A percentile compares a stretch with the other conserved stretches of the same genome.
phyloP scores from a whole-genome alignment of 2,113 vertebrate genomes.

The Aegotheles bennettii region DNA sequence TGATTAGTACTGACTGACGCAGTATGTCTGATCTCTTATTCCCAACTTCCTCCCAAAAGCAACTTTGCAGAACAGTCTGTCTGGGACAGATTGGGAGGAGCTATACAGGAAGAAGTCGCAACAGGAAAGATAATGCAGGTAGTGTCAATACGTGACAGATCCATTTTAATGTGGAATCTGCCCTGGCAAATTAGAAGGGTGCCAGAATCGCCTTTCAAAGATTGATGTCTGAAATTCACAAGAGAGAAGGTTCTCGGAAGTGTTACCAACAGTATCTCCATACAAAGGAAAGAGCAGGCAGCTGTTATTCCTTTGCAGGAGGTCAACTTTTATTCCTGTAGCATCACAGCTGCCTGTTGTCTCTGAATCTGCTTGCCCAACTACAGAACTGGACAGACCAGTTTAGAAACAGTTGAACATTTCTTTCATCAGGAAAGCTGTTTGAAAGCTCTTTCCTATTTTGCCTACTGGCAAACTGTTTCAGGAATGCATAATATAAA shows the following conservation, averaged over 20 bases:
- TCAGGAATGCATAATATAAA: neutral
- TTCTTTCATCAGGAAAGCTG: neutral
- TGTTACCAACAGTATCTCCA: neutral
- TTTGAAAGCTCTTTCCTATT: neutral
- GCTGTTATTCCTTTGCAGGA: neutral
- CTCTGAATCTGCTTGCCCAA: neutral
- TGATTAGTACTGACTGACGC: neutral
- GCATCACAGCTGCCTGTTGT: neutral
- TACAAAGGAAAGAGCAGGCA: neutral
- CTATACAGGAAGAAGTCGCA: neutral
- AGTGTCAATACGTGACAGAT: neutral
- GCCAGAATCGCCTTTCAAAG: neutral
- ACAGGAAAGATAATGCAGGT: neutral
- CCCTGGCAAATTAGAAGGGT: neutral
- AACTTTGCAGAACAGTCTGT: neutral
- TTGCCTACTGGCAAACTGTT: neutral
- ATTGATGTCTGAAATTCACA: neutral
- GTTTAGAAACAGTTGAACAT: neutral
- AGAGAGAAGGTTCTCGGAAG: neutral
- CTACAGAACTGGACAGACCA: slow-evolving; percentile 1
- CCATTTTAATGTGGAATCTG: neutral
- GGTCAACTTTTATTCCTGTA: neutral
- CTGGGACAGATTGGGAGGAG: neutral
- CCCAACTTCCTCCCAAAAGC: neutral
- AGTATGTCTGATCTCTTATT: neutral